Base-by-base conservation (phyloP, 2,797 vertebrate genomes). In the Gymnothorax reevesii region DNA sequence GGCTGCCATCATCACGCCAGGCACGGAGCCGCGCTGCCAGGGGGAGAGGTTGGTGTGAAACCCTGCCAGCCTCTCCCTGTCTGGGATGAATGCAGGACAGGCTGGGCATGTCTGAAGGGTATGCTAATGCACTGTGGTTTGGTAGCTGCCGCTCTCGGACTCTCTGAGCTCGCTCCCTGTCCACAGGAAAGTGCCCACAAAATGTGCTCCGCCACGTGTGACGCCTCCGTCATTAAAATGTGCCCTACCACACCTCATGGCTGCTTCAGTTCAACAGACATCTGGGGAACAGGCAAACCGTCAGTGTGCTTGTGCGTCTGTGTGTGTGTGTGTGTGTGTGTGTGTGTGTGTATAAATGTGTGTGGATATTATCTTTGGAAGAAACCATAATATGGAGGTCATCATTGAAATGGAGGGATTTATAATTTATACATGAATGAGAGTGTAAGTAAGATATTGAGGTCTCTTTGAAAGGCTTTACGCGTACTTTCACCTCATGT, bases 141-240 rank as follows among this genome's bases (percentile, higher is more conserved):
- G 89, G 89, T 87, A 88, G 59, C 33, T 54, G 22, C 73, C 27
- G 49, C 54, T 22, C 15, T 57, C 79, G 1, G 49, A 80, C 17
- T 4, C 77, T 49, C 89, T 83, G 88, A 92, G 90, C 89, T 86
- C 17, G 20, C 62, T 25, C 64, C 84, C 75, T 80, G 90, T 86
- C 92, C 92, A 91, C 91, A 93, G 90, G 86, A 91, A 91, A 91
- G 71, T 80, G 90, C 89, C 89, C 92, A 88, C 77, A 88, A 59
- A 84, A 59, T 85, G 49, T 55, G 42, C 33, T 42, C 33, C 33
- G 33, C 33, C 33, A 42, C 33, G 33, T 42, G 33, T 42, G 33
- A 42, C 33, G 33, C 33, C 33, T 42, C 33, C 2, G 33, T 42
- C 2, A 42, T 42, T 42, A 42, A 42, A 42, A 42, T 2, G 33